Evolutionary conservation across 2,888 invertebrate genomes (phyloP), one percentile per base, ranked within the genome.

Genomic region (Tenthredo distinguenda): DNA sequence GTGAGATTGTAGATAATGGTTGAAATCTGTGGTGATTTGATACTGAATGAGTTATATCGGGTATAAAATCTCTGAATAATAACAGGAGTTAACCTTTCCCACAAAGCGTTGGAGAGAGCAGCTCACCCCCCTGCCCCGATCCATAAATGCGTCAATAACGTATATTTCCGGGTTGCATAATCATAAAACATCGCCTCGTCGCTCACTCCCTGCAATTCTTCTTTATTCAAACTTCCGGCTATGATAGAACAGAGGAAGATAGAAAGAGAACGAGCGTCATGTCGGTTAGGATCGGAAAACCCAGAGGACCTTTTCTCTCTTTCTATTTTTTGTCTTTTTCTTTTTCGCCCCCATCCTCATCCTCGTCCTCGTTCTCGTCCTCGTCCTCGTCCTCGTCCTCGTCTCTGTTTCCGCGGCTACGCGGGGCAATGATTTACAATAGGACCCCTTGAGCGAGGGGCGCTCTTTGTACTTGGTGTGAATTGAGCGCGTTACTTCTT

Each of bases 381-480:
- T 21, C 77, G 12, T 79, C 15, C 79, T n/a, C 79, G 5, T 31
- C 26, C 55, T 79, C 76, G 10, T 34, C 50, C 81, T 81, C 62
- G 26, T 81, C 81, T 58, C 81, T 62, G 81, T 81, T 86, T 88
- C 87, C 87, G 87, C 86, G 87, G 88, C 88, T 87, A 87, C 83
- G 62, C 55, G 86, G 86, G 86, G 86, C 88, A 87, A 87, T 89
- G 90, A 90, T 90, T 90, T 89, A 90, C 88, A 87, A 86, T 87
- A 84, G 87, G 86, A 85, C 85, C 87, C 82, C 86, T 47, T 71
- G 26, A 50, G 71, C 83, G 68, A 65, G 83, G 68, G 83, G 85
- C 82, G 84, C 77, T 85, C 91, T 92, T 92, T 92, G 91, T 92
- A 90, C 90, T 90, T 89, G 90, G 88, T 89, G 87, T 88, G 88